Conservation (phyloP, 2,888 invertebrate genomes). For the Melangyna quadrimaculata region DNA sequence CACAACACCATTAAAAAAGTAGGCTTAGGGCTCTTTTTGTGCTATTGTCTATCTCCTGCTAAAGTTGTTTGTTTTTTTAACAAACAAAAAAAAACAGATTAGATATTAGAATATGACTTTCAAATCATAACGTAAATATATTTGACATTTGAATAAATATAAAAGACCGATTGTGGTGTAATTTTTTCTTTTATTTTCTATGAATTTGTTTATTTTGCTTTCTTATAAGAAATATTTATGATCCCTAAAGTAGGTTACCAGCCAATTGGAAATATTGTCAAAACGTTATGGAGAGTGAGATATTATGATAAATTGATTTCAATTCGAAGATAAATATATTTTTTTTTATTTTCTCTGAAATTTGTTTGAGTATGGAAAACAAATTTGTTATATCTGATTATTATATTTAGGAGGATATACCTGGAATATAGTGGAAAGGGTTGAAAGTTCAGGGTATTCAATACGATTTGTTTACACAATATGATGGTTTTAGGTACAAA, state of each 20-base stretch:
- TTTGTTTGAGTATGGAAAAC: background rate
- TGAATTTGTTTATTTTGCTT: background rate
- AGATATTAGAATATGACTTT: conserved; percentile 9
- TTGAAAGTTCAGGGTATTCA: too few relatives aligned
- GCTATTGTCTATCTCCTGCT: conserved; percentile 40
- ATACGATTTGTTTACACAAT: too few relatives aligned
- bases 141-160: conserved; percentile 40
- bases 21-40: background rate
- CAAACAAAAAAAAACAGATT: background rate
- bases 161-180: conserved; percentile 1
- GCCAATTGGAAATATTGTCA: conserved; percentile 20
- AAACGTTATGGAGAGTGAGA: background rate
- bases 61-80: conserved; percentile 20
- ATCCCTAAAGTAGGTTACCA: conserved; percentile 21
- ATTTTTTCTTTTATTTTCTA: background rate
- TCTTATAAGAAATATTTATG: conserved; percentile 16
- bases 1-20: background rate
- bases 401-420: too few relatives aligned
- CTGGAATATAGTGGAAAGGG: too few relatives aligned
- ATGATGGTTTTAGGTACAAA: too few relatives aligned
- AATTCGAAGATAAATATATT: background rate
- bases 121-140: conserved; percentile 18
- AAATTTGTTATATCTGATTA: too few relatives aligned
- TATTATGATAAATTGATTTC: background rate
- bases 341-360: background rate